Conservation (phyloP, 2,797 vertebrate species). For the Luscinia megarhynchos region DNA sequence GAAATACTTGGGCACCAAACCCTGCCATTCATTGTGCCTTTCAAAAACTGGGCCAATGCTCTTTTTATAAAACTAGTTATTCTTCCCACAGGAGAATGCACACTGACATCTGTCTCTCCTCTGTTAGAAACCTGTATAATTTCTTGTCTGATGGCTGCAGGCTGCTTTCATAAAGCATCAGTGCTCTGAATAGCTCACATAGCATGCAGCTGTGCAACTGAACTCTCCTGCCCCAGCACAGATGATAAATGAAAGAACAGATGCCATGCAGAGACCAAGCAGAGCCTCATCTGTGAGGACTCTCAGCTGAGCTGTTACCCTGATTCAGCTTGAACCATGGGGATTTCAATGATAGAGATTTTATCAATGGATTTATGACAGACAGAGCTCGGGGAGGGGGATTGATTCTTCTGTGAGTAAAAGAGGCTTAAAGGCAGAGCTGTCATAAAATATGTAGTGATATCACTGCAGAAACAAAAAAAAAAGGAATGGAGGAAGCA, state of each 20-base stretch:
- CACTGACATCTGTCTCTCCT: constrained; percentile 51
- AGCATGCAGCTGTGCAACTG: not conserved
- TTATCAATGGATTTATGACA: constrained; percentile 48
- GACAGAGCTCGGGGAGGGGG: not conserved
- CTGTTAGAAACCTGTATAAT: constrained; percentile 36
- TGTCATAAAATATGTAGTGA: not conserved
- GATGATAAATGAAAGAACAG: not conserved
- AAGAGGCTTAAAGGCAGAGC: constrained; percentile 16
- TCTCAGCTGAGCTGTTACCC: not conserved
- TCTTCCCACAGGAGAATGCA: not conserved
- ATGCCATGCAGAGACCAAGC: rapidly evolving
- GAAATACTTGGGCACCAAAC: not conserved
- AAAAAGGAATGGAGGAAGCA: not conserved
- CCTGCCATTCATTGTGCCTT: not conserved
- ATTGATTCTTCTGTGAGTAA: not conserved
- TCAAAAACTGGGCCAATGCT: constrained; percentile 8
- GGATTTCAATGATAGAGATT: constrained; percentile 11
- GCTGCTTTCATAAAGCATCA: constrained; percentile 47
- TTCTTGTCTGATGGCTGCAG: constrained; percentile 51
- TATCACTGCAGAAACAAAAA: not conserved
- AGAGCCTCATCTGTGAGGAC: not conserved
- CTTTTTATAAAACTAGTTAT: constrained; percentile 2
- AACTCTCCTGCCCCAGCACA: not conserved
- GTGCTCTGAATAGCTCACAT: constrained; percentile 22
- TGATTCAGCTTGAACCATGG: not conserved